Evolutionary conservation across 2,888 invertebrate species (phyloP), one percentile per base, ranked within the genome.

Genomic region (Amphiduros pacificus): DNA sequence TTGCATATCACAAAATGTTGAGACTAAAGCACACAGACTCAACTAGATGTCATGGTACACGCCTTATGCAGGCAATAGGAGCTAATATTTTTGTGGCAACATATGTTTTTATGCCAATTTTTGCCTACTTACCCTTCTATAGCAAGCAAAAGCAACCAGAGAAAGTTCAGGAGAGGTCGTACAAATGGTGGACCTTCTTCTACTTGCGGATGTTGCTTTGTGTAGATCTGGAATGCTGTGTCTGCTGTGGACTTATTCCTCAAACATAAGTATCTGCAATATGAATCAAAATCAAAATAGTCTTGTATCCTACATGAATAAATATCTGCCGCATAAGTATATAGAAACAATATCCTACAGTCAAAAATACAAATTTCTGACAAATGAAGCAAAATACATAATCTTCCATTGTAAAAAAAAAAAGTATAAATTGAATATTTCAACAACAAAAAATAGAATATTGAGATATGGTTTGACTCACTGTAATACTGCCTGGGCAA

Each of bases 401-500:
- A n/a, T n/a, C n/a, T n/a, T n/a, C n/a, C n/a, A n/a, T n/a, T n/a
- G n/a, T n/a, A n/a, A n/a, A n/a, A n/a, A n/a, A n/a, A n/a, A n/a
- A n/a, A n/a, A n/a, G n/a, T n/a, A n/a, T n/a, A n/a, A n/a, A n/a
- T n/a, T n/a, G n/a, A n/a, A n/a, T n/a, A n/a, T n/a, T n/a, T n/a
- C n/a, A n/a, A n/a, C n/a, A n/a, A n/a, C n/a, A n/a, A n/a, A n/a
- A n/a, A n/a, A n/a, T n/a, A n/a, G n/a, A n/a, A n/a, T n/a, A n/a
- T n/a, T n/a, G n/a, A n/a, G 36, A 3, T 51, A 29, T 22, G 14
- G 26, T 53, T 17, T 29, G 27, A 84, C 87, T 84, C 81, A 92
- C 87, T 96, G 96, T 65, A 97, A 85, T 59, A 96, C 94, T 55
- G 93, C 92, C 84, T 96, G 95, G 60, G 93, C 91, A 80, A 97